Conservation (phyloP, 2,797 vertebrate genomes). For the Melanotaenia trifasciata region DNA sequence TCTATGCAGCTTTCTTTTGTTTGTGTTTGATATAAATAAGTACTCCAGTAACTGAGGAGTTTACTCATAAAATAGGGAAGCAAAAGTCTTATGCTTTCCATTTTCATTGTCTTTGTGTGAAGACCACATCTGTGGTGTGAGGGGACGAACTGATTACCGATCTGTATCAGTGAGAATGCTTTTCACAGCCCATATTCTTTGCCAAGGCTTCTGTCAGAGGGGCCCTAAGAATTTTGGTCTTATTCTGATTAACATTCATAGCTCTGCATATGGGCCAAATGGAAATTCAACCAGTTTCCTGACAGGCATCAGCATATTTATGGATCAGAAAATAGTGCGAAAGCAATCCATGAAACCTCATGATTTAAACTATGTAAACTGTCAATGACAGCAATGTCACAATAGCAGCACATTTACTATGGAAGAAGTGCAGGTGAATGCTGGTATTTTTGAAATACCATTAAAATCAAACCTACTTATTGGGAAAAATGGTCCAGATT, state of each 20-base stretch:
- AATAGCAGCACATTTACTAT: background rate
- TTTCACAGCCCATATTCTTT: slow-evolving; percentile 7
- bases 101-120: slow-evolving; percentile 9
- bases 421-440: background rate
- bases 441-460: background rate
- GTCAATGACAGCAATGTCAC: background rate
- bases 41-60: background rate
- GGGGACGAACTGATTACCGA: background rate
- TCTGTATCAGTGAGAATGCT: background rate
- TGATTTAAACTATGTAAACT: background rate
- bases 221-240: background rate
- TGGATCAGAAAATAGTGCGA: background rate
- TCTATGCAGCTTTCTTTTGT: slow-evolving; percentile 17
- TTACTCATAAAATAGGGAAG: slow-evolving; percentile 9
- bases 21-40: slow-evolving; percentile 4
- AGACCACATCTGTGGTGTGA: background rate
- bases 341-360: background rate
- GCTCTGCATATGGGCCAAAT: background rate
- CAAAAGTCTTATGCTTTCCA: slow-evolving; percentile 16
- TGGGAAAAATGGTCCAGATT: background rate
- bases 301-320: background rate
- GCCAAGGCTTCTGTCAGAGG: slow-evolving; percentile 1
- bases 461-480: too few relatives aligned
- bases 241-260: slow-evolving; percentile 25
- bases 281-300: background rate